A percentile compares a stretch with the other conserved stretches of the same genome.
Evolutionary conservation across 2,888 invertebrate species (phyloP).

Genomic region (Orthonevra nobilis): DNA sequence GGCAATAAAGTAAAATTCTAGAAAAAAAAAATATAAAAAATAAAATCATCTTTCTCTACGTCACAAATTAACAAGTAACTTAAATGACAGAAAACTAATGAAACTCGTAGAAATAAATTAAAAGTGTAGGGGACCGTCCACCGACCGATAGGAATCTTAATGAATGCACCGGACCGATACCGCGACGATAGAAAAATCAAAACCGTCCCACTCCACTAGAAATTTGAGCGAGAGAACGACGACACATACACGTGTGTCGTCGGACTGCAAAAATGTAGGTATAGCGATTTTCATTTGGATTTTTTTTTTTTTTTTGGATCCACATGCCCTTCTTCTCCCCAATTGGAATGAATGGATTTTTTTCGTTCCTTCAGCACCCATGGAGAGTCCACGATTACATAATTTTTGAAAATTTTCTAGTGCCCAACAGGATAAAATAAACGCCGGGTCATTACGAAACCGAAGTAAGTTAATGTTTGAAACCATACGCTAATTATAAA

Average conservation of each 20-base stretch:
- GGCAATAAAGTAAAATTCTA: too few relatives aligned
- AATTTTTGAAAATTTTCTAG: constrained; percentile 40
- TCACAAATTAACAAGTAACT: too few relatives aligned
- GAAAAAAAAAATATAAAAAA: constrained; percentile 5
- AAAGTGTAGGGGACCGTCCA: too few relatives aligned
- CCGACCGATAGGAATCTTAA: constrained; percentile 3
- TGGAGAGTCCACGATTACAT: constrained; percentile 44
- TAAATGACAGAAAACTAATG: not conserved
- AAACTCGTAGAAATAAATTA: not conserved
- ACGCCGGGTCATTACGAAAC: constrained; percentile 46
- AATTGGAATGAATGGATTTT: constrained; percentile 3
- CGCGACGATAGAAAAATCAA: constrained; percentile 17
- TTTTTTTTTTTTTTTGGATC: too few relatives aligned
- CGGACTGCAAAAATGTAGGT: not conserved
- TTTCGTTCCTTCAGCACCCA: constrained; percentile 16
- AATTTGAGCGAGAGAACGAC: constrained; percentile 5
- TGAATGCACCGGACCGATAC: constrained; percentile 19
- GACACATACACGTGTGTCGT: constrained; percentile 41
- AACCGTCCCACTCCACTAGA: constrained; percentile 6
- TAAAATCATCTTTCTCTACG: constrained; percentile 3
- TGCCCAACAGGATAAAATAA: constrained; percentile 11
- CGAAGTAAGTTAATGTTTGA: not conserved
- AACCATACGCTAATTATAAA: too few relatives aligned
- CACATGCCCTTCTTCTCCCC: not conserved
- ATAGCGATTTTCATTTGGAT: too few relatives aligned